Evolutionary conservation across 30 jellyfish, hydroid and myxozoan species (phyloP), one percentile per base, ranked within the genome.

Genomic region (Chironex yamaguchii): DNA sequence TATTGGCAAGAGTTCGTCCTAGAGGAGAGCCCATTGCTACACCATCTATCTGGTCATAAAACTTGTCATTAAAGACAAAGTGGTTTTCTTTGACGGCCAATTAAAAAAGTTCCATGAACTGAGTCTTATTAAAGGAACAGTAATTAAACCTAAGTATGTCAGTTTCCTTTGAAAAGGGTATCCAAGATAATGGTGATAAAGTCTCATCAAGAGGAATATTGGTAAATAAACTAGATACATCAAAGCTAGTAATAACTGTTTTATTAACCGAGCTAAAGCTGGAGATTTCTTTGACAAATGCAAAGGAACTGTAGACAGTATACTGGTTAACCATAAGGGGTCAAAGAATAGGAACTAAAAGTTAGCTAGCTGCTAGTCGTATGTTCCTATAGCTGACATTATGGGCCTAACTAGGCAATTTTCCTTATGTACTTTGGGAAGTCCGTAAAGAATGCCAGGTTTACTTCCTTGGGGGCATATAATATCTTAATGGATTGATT

Each of bases 1-100:
- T n/a, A n/a, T n/a, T n/a, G n/a, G n/a, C n/a, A n/a, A 68, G 22
- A 17, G 52, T 25, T 30, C 76, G 92, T 62, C 92, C 92, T 28
- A 81, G 80, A 21, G 88, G 88, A 17, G 92, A 81, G 34, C 89
- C 91, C 91, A 64, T 80, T 51, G 85, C 92, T 17, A 82, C 90
- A 3, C 92, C 89, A 51, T 67, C 92, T 21, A 82, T 17, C 84
- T 82, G 91, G 22, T 68, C 36, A 49, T 50, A 69, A 63, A 29
- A 71, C 14, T 52, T 25, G 4, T 88, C 81, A 36, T 80, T 34
- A 34, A 80, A 80, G 25, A 63, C 29, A 30, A 80, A 65, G 50
- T 80, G 87, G 28, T 63, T 24, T 4, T 66, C 32, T 20, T 64
- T 80, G 26, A 34, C 81, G 11, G 79, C 91, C 13, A 70, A 49